A percentile compares a stretch with the other conserved stretches of the same genome.
These are phyloP conservation scores for Heliconius hermathena DNA, from an alignment of 1,140 invertebrate species.

Conservation along the genomic window DNA sequence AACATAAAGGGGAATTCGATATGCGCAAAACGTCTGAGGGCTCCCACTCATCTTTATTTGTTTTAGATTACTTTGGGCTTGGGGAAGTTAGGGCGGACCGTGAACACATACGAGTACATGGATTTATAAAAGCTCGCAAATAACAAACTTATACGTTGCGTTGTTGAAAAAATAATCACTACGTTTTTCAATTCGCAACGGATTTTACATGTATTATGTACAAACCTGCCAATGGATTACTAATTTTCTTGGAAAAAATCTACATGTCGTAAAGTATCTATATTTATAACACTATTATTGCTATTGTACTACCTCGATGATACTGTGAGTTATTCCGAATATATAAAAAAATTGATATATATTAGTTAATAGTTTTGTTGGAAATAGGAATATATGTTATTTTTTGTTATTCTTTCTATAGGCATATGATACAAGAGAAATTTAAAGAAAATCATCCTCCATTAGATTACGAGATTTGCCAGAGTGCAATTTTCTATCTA, in stretches of 20 bases:
- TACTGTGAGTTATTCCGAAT: too few relatives aligned
- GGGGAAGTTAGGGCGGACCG: slow-evolving; percentile 56
- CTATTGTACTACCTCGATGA: background rate
- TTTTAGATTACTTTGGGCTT: slow-evolving; percentile 78
- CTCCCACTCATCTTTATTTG: slow-evolving; percentile 76
- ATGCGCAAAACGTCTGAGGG: slow-evolving; percentile 65
- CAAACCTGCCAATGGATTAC: background rate
- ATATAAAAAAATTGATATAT: background rate
- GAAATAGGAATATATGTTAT: too few relatives aligned
- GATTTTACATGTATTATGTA: background rate
- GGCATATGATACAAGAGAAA: background rate
- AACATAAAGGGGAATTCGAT: slow-evolving; percentile 67
- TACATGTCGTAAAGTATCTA: background rate
- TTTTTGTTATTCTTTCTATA: background rate
- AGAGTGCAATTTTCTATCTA: background rate
- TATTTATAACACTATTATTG: too few relatives aligned
- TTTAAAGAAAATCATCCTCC: background rate
- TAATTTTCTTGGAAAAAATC: background rate
- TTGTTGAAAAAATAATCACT: slow-evolving; percentile 57
- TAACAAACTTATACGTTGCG: slow-evolving; percentile 55
- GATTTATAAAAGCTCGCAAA: slow-evolving; percentile 59
- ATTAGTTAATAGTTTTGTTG: background rate
- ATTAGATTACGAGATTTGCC: background rate
- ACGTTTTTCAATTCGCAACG: slow-evolving; percentile 63
- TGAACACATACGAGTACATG: slow-evolving; percentile 49